Evolutionary conservation across 2,797 vertebrate genomes (phyloP), one percentile per base, ranked within the genome.

Genomic region (Eurystomus glaucurus): DNA sequence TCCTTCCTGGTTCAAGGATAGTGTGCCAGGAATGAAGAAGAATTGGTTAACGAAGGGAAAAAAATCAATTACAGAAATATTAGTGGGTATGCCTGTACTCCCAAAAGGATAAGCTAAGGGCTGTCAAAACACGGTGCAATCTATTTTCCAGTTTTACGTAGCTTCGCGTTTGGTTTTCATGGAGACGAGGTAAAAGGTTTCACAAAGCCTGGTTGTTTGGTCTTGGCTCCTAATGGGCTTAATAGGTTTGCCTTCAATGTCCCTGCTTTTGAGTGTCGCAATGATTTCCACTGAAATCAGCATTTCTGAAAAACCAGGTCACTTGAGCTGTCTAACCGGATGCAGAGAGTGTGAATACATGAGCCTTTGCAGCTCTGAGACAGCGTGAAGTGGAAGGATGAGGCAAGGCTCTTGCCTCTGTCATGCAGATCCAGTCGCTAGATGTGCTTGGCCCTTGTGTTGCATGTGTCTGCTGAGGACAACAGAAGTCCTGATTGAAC

Each of bases 101-200:
- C 54, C 37, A 5, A 29, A 72, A 77, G 71, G 58, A 22, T 76
- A 55, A 66, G 33, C 41, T 33, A 41, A 71, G 25, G 57, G 22
- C 61, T 96, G 52, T 68, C 37, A 52, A 88, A 90, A 48, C 48
- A 52, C 33, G 25, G n/a, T 26, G 25, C 60, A 55, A 22, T 68
- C 39, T 83, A 0, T 90, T 94, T 76, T 74, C 64, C 55, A 64
- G 31, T 82, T 77, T 74, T 45, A 6, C 11, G 5, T 51, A 55
- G 52, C 48, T 91, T 70, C 90, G 71, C 33, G n/a, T 74, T 92
- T 6, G 6, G 5, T 76, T 88, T 94, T 95, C 41, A 25, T 28
- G 17, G 71, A 62, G 66, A 79, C 50, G 76, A 76, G 61, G 9
- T 57, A 72, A 93, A 92, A 58, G 10, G 12, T 28, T 87, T 60